Conservation (phyloP, 2,888 invertebrate genomes). For the Anoplius nigerrimus region DNA sequence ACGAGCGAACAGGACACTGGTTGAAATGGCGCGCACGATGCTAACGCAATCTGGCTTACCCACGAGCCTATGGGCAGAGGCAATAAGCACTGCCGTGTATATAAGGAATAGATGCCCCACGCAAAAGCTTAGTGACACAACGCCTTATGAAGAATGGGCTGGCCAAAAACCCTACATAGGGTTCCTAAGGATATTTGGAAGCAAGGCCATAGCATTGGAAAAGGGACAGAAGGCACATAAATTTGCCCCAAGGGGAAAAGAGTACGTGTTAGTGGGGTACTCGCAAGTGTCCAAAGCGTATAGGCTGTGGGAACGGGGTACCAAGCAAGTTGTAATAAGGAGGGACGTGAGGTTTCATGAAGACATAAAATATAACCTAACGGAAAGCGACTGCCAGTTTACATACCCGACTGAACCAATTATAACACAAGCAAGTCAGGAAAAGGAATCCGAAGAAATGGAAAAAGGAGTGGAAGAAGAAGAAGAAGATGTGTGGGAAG, state of each 20-base stretch:
- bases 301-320: neutral
- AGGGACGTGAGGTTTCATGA: conserved; percentile 9
- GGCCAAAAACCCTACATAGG: conserved; percentile 16
- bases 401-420: too few relatives aligned
- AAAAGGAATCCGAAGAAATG: neutral
- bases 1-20: conserved; percentile 19
- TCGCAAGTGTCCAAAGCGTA: conserved; percentile 7
- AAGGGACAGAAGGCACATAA: conserved; percentile 8
- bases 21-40: conserved; percentile 23
- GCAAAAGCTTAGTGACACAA: neutral
- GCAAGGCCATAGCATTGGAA: neutral
- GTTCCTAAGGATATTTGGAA: conserved; percentile 18
- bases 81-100: conserved; percentile 17
- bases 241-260: conserved; percentile 19
- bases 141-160: conserved; percentile 16
- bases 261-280: neutral
- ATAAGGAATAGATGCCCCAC: conserved; percentile 20
- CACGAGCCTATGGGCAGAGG: conserved; percentile 16
- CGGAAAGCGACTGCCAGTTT: neutral
- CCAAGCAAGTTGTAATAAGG: neutral
- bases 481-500: conserved; percentile 2
- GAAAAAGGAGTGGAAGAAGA: neutral
- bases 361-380: neutral
- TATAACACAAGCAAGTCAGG: neutral
- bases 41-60: conserved; percentile 16